Conservation (phyloP, 2,888 invertebrate species). For the Fragum fragum region DNA sequence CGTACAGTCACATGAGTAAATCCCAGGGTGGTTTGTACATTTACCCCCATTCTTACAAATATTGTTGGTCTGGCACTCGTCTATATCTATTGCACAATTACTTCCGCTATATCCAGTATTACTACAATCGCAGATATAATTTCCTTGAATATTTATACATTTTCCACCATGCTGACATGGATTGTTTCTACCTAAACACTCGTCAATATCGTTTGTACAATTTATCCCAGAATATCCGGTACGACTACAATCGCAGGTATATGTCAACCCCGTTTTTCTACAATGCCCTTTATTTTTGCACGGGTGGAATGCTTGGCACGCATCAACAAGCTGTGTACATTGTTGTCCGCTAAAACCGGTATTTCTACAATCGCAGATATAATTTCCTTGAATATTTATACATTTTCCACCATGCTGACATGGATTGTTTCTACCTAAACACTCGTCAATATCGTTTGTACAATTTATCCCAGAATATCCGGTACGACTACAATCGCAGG, state of each 20-base stretch:
- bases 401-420: neutral
- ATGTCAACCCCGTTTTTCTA: conserved; percentile 23
- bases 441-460: neutral
- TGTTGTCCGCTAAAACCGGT: conserved; percentile 12
- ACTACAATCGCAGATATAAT: neutral
- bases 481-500: conserved; percentile 45
- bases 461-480: neutral
- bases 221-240: conserved; percentile 56
- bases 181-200: conserved; percentile 39
- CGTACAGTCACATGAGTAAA: conserved; percentile 22
- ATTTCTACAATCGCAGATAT: neutral
- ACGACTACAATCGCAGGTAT: conserved; percentile 2
- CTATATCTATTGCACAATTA: conserved; percentile 8
- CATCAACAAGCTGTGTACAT: conserved; percentile 43
- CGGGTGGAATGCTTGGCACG: conserved; percentile 32
- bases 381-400: neutral
- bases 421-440: neutral
- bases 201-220: conserved; percentile 56
- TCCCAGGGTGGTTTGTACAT: conserved; percentile 23
- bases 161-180: conserved; percentile 4
- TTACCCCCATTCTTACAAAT: conserved; percentile 6
- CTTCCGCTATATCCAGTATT: conserved; percentile 12
- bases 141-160: neutral
- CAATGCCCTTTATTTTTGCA: conserved; percentile 29
- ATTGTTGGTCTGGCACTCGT: conserved; percentile 18